Evolutionary conservation across 2,888 invertebrate species (phyloP), one percentile per base, ranked within the genome.

Genomic region (Drosophila pseudotalamancana): DNA sequence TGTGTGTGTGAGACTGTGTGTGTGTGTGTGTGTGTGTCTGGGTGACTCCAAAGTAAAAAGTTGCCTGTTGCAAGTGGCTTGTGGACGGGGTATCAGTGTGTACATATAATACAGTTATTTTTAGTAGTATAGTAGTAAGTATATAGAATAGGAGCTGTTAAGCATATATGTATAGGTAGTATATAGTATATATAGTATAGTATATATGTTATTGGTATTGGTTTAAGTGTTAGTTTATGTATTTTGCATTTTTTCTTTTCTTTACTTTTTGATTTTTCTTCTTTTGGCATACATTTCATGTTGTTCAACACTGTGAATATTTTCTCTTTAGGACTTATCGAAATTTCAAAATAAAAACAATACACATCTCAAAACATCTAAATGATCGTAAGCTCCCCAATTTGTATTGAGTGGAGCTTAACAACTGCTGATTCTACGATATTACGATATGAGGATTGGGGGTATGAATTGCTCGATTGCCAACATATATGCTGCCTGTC

Each of bases 401-500:
- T 9, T 49, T 35, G 25, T 19, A 40, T 39, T 29, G 45, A 27
- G 42, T 43, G 51, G n/a, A 31, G 35, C 12, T 39, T 25, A 8
- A 29, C 9, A 43, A 35, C 45, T 75, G 76, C 76, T 82, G 80
- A 63, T 57, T 56, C 86, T 85, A 74, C 55, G 48, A 49, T 43
- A 54, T 65, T 76, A 69, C 42, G 39, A 34, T 34, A 46, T 56
- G 21, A 59, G 77, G 59, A 59, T 59, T 51, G 37, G 46, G 66
- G 64, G 57, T 72, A 73, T 72, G 74, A 85, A 86, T 90, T 91
- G 91, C 91, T 91, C 91, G 91, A 91, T 91, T 91, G 91, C 91
- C 91, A 91, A 91, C 91, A 91, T 91, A 91, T 91, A 91, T 91
- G 91, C 91, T 91, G 91, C 90, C 91, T 91, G 91, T 91, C 90